phyloP scores from a whole-genome alignment of 2,888 invertebrate genomes.

The Biston betularia region DNA sequence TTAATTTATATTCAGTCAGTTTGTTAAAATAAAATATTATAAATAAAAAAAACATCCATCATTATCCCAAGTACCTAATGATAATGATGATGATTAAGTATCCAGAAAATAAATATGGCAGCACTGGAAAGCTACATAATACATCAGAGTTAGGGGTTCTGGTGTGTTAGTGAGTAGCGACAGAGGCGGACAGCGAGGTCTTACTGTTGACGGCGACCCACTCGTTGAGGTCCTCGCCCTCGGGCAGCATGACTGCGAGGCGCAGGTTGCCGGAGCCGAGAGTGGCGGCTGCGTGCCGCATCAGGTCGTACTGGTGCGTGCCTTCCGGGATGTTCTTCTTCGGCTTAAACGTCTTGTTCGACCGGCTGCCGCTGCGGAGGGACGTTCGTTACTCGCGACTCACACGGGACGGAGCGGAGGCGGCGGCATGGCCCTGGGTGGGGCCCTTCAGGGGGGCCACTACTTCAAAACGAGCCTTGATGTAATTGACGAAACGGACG shows the following conservation, averaged over 20 bases:
- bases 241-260: conserved; percentile 98
- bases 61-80: no score
- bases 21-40: no score
- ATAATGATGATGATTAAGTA: no score
- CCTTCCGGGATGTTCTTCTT: conserved; percentile 99
- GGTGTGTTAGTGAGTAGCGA: background rate
- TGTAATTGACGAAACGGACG: conserved; percentile 53
- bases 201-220: conserved; percentile 99
- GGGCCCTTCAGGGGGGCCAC: conserved; percentile 22
- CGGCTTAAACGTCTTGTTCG: conserved; percentile 99
- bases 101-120: no score
- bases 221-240: conserved; percentile 99
- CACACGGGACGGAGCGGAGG: conserved; percentile 3
- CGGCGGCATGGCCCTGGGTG: background rate
- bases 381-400: conserved; percentile 1
- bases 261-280: conserved; percentile 98
- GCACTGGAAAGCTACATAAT: no score
- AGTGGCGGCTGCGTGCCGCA: conserved; percentile 99
- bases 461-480: conserved; percentile 34
- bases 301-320: conserved; percentile 99
- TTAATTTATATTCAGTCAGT: no score
- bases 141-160: no score
- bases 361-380: conserved; percentile 91
- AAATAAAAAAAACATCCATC: no score
- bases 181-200: conserved; percentile 55